Percentiles rank a stretch among this genome's conserved stretches.
These are phyloP conservation scores for Bubo blakistoni DNA, from an alignment of 2,113 vertebrate genomes.

Conservation along the genomic window DNA sequence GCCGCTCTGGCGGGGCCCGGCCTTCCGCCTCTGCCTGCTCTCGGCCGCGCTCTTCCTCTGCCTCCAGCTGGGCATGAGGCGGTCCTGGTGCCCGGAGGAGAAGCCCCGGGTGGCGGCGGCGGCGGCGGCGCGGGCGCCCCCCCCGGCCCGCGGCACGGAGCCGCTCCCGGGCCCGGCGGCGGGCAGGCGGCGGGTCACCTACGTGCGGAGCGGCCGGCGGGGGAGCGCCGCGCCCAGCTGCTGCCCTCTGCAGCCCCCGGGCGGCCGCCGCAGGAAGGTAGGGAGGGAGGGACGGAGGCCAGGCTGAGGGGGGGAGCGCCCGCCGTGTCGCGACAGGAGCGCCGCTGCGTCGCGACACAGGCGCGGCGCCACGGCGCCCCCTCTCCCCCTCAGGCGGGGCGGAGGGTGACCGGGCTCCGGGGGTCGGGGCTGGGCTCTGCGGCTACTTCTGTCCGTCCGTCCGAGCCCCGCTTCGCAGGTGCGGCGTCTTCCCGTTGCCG, in stretches of 20 bases:
- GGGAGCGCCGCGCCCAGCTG: slow-evolving; percentile 35
- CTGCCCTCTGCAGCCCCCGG: slow-evolving; percentile 32
- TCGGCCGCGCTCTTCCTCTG: slow-evolving; percentile 66
- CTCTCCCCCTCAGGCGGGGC: neutral
- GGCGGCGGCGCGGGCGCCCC: neutral
- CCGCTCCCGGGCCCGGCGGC: neutral
- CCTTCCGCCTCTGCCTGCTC: slow-evolving; percentile 56
- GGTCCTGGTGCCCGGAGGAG: neutral
- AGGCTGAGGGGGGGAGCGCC: too few species aligned
- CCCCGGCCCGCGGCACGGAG: neutral
- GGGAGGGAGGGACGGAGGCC: neutral
- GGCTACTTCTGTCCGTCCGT: neutral
- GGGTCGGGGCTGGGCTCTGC: neutral
- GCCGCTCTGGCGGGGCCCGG: slow-evolving; percentile 26
- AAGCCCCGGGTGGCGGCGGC: neutral
- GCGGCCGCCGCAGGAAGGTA: slow-evolving; percentile 59
- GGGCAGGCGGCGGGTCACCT: slow-evolving; percentile 69
- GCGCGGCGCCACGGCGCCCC: neutral
- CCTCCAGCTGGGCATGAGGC: slow-evolving; percentile 60
- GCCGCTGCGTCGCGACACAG: neutral
- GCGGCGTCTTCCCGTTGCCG: neutral
- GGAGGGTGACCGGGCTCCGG: neutral
- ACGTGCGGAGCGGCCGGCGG: slow-evolving; percentile 69
- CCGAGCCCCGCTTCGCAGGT: neutral
- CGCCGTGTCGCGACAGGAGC: neutral